These are phyloP conservation scores for Euschistus heros DNA, from an alignment of 1,140 invertebrate species.

Conservation along the genomic window DNA sequence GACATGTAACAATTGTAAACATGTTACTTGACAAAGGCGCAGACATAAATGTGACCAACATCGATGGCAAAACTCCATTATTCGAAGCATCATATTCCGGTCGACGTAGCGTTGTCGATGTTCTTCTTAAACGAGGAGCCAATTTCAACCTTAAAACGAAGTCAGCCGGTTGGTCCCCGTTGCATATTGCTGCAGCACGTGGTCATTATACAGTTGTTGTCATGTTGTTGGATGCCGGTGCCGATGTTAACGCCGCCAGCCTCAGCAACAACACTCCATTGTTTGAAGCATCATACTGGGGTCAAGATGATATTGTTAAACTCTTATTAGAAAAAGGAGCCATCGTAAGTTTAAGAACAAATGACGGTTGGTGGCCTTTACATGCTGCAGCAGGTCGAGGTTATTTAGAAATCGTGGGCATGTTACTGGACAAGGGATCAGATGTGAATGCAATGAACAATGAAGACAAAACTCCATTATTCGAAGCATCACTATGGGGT, in stretches of 20 bases:
- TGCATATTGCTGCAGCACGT: neutral
- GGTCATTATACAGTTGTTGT: neutral
- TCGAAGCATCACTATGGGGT: neutral
- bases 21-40: neutral
- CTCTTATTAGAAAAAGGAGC: neutral
- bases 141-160: neutral
- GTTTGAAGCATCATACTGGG: conserved; percentile 3
- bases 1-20: neutral
- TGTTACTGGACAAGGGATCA: neutral
- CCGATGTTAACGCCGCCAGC: neutral
- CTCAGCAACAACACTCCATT: neutral
- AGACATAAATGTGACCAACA: neutral
- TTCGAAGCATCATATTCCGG: neutral
- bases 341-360: neutral
- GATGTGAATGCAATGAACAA: neutral
- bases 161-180: neutral
- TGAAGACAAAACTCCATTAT: neutral
- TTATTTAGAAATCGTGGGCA: neutral
- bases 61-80: neutral
- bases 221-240: neutral
- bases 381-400: neutral
- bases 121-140: neutral
- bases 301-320: neutral
- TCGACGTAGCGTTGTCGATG: neutral
- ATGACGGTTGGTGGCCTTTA: neutral